Evolutionary conservation across 64 coral and sea anemone species (phyloP).

Genomic region (Dendronephthya gigantea): DNA sequence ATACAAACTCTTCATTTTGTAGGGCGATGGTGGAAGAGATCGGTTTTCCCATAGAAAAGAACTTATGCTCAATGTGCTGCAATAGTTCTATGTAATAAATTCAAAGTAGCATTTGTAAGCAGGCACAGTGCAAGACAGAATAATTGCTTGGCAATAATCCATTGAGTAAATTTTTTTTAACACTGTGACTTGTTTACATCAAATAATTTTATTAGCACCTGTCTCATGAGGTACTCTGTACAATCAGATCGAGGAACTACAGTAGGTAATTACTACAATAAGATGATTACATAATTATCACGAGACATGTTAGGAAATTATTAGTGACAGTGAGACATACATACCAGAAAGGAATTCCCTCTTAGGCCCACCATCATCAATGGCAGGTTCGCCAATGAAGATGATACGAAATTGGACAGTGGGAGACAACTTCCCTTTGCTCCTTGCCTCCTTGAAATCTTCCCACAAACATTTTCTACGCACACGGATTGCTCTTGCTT

Average conservation of each 20-base stretch:
- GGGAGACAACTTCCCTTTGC: neutral
- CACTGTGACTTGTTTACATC: too few relatives aligned
- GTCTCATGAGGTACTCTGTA: too few relatives aligned
- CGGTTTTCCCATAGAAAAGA: neutral
- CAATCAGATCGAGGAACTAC: too few relatives aligned
- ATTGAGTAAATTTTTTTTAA: too few relatives aligned
- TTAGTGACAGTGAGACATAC: too few relatives aligned
- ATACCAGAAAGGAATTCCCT: constrained; percentile 11
- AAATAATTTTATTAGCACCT: too few relatives aligned
- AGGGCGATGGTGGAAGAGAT: constrained; percentile 16
- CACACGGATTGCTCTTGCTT: neutral
- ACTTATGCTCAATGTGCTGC: neutral
- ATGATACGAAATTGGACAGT: neutral
- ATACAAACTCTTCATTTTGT: constrained; percentile 11
- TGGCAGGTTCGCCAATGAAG: constrained; percentile 6
- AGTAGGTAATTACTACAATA: too few relatives aligned
- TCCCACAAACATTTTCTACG: constrained; percentile 9
- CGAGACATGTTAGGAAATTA: too few relatives aligned
- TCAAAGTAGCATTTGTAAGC: neutral
- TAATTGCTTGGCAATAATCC: too few relatives aligned
- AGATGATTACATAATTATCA: too few relatives aligned
- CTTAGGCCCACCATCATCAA: too few relatives aligned
- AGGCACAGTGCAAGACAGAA: neutral
- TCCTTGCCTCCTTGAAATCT: neutral
- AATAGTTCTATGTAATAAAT: neutral